phyloP scores from a whole-genome alignment of 2,797 vertebrate genomes.

The Centropyge bicolor region DNA sequence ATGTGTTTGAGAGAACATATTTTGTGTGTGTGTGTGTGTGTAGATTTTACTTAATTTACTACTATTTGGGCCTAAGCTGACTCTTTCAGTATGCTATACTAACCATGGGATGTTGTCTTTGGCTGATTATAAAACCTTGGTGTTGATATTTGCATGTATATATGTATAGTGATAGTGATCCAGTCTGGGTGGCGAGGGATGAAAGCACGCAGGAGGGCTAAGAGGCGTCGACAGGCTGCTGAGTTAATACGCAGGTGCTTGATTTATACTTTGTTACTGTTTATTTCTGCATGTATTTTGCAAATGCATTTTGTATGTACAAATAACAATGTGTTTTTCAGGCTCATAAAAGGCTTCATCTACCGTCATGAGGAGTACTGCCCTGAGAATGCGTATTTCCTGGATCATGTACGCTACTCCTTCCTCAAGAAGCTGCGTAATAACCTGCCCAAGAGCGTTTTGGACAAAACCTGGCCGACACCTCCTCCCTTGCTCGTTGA shows the following conservation, averaged over 20 bases:
- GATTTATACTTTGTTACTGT: conserved; percentile 6
- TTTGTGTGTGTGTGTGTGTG: too few species aligned
- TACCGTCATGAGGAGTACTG: conserved; percentile 92
- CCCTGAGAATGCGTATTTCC: conserved; percentile 93
- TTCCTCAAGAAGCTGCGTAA: conserved; percentile 93
- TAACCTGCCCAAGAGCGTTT: conserved; percentile 90
- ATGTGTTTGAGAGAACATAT: background rate
- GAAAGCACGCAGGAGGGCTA: conserved; percentile 92
- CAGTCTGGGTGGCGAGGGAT: conserved; percentile 98
- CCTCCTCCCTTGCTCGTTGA: conserved; percentile 90
- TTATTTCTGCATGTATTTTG: conserved; percentile 17
- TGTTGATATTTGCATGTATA: conserved; percentile 41
- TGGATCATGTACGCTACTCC: conserved; percentile 93
- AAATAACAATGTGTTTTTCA: conserved; percentile 61
- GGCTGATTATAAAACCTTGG: conserved; percentile 6
- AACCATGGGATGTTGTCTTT: conserved; percentile 37
- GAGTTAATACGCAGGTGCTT: conserved; percentile 90
- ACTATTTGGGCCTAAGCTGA: background rate
- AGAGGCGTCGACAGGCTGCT: conserved; percentile 90
- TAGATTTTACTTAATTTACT: background rate
- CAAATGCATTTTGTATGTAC: background rate
- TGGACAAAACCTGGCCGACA: conserved; percentile 94
- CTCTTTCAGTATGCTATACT: conserved; percentile 14
- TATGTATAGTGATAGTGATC: conserved; percentile 89
- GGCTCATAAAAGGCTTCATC: conserved; percentile 96